Evolutionary conservation across 2,888 invertebrate genomes (phyloP).

Genomic region (Nebria brevicollis): DNA sequence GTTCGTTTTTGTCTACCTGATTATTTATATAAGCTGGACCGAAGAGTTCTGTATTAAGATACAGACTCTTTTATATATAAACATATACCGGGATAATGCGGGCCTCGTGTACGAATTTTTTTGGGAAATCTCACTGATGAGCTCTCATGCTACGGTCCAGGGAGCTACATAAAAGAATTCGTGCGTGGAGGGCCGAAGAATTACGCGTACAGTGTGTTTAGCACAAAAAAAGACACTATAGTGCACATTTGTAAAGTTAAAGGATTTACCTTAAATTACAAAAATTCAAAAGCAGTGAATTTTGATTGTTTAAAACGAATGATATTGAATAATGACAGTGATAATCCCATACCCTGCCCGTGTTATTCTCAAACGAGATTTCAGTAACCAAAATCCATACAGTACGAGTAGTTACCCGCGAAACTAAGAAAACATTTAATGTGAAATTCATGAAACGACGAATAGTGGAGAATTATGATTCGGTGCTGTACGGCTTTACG

Average conservation of each 20-base stretch:
- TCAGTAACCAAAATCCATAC: background rate
- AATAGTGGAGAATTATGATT: background rate
- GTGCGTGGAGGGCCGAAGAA: too few species aligned
- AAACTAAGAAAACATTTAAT: constrained; percentile 10
- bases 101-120: too few species aligned
- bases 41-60: too few species aligned
- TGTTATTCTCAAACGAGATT: background rate
- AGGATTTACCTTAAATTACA: constrained; percentile 33
- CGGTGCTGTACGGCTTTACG: background rate
- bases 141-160: too few species aligned
- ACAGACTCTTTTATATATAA: too few species aligned
- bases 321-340: background rate
- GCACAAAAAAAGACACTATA: too few species aligned
- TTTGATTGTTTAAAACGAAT: constrained; percentile 38
- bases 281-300: constrained; percentile 48
- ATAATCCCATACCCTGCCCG: background rate
- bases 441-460: constrained; percentile 10
- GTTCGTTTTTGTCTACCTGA: constrained; percentile 21
- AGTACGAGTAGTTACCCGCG: constrained; percentile 3
- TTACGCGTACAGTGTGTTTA: too few species aligned
- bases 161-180: too few species aligned
- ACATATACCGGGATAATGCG: too few species aligned
- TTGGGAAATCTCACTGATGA: too few species aligned
- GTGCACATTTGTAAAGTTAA: too few species aligned
- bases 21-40: constrained; percentile 53